A percentile compares a stretch with the other conserved stretches of the same genome.
Conservation (phyloP, 2,888 invertebrate genomes). For the Zygothrica quintamaculata region DNA sequence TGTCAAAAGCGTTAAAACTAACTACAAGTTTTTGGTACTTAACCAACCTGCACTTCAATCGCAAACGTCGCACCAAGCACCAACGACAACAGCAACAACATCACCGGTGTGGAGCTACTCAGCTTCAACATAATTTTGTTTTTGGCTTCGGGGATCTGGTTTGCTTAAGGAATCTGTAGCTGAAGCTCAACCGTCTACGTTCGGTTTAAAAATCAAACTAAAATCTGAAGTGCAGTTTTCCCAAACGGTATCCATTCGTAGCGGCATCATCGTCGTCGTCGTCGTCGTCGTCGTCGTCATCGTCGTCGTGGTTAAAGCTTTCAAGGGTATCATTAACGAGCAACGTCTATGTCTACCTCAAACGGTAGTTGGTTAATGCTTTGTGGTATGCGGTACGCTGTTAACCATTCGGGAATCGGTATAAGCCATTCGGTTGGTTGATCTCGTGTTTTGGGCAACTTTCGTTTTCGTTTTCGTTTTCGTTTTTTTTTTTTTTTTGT, state of each 20-base stretch:
- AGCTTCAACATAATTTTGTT: slow-evolving; percentile 34
- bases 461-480: no score
- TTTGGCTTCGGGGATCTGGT: slow-evolving; percentile 12
- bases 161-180: slow-evolving; percentile 16
- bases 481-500: no score
- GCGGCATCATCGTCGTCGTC: slow-evolving; percentile 9
- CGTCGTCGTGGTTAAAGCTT: slow-evolving; percentile 54
- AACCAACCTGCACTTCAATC: slow-evolving; percentile 76
- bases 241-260: slow-evolving; percentile 62
- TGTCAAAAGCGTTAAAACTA: slow-evolving; percentile 15
- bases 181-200: slow-evolving; percentile 58
- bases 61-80: slow-evolving; percentile 51
- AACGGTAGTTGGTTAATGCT: slow-evolving; percentile 23
- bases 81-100: slow-evolving; percentile 34
- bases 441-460: background rate
- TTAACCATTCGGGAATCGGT: background rate
- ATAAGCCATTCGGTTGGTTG: background rate
- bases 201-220: slow-evolving; percentile 72
- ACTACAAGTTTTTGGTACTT: slow-evolving; percentile 10
- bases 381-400: background rate
- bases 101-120: slow-evolving; percentile 23
- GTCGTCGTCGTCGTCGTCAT: slow-evolving; percentile 13
- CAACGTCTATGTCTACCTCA: slow-evolving; percentile 53
- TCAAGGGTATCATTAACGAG: slow-evolving; percentile 63
- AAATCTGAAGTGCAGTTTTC: slow-evolving; percentile 68